A percentile compares a stretch with the other conserved stretches of the same genome.
phyloP scores from a whole-genome alignment of 2,113 vertebrate genomes.

The Platysteira castanea region DNA sequence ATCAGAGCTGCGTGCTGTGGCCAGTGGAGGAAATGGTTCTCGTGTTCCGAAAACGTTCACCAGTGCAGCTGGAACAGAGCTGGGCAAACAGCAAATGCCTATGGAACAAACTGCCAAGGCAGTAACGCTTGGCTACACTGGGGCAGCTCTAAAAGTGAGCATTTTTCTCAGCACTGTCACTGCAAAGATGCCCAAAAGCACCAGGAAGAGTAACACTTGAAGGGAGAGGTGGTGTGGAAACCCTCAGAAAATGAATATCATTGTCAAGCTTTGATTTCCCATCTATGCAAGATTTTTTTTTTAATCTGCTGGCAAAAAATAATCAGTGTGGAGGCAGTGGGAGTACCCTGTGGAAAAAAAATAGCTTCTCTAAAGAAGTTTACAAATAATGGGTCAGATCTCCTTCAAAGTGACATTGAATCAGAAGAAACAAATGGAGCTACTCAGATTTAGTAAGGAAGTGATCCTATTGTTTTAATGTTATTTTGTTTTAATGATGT shows the following conservation, averaged over 20 bases:
- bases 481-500: neutral
- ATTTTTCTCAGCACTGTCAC: constrained; percentile 23
- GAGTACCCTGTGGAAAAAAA: neutral
- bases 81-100: constrained; percentile 48
- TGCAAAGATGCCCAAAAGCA: constrained; percentile 27
- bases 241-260: constrained; percentile 22
- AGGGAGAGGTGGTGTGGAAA: constrained; percentile 22
- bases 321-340: neutral
- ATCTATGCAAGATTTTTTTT: neutral
- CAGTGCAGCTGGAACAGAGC: constrained; percentile 48
- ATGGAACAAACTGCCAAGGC: constrained; percentile 30
- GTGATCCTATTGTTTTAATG: neutral
- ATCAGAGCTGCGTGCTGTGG: constrained; percentile 30
- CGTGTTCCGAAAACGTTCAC: neutral
- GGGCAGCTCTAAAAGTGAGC: constrained; percentile 7
- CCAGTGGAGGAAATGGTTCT: constrained; percentile 45
- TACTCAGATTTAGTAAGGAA: neutral
- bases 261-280: constrained; percentile 33
- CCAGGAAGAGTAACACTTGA: neutral
- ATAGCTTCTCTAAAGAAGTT: neutral
- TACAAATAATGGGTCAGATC: neutral
- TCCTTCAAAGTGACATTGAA: neutral
- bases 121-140: constrained; percentile 16
- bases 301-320: neutral
- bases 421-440: neutral